phyloP scores from a whole-genome alignment of 2,113 vertebrate genomes.

The Upupa epops region DNA sequence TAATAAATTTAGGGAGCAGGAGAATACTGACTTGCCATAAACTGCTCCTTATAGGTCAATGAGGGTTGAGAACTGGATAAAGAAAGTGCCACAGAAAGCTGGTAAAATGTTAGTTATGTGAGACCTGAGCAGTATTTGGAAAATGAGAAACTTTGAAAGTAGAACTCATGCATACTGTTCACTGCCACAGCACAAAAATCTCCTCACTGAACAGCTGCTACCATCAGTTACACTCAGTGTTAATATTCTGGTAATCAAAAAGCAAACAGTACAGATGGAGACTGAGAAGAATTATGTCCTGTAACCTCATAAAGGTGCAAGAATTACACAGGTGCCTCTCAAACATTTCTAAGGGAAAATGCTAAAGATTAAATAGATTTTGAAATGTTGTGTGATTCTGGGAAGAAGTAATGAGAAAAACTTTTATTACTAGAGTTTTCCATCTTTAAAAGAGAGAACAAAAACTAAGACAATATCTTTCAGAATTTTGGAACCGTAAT shows the following conservation, averaged over 20 bases:
- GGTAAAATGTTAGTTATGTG: not conserved
- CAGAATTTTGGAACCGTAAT: not conserved
- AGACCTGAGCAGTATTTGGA: not conserved
- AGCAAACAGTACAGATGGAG: not conserved
- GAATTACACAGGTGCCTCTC: not conserved
- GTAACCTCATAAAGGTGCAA: not conserved
- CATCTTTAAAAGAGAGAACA: not conserved
- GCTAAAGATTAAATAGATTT: not conserved
- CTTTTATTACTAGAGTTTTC: not conserved
- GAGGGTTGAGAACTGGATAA: not conserved
- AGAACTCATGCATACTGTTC: not conserved
- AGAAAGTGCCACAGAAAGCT: not conserved
- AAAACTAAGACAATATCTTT: not conserved
- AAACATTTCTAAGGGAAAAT: not conserved
- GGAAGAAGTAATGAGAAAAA: not conserved
- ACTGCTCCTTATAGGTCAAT: not conserved
- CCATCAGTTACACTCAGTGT: not conserved
- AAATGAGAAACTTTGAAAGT: not conserved
- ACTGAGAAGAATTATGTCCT: not conserved
- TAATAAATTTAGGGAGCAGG: not conserved
- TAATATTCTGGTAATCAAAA: not conserved
- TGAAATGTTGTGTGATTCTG: not conserved
- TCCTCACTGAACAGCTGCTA: not conserved
- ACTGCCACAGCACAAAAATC: not conserved
- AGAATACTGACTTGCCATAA: not conserved